Evolutionary conservation across 2,888 invertebrate species (phyloP).

Genomic region (Nycteola revayana): DNA sequence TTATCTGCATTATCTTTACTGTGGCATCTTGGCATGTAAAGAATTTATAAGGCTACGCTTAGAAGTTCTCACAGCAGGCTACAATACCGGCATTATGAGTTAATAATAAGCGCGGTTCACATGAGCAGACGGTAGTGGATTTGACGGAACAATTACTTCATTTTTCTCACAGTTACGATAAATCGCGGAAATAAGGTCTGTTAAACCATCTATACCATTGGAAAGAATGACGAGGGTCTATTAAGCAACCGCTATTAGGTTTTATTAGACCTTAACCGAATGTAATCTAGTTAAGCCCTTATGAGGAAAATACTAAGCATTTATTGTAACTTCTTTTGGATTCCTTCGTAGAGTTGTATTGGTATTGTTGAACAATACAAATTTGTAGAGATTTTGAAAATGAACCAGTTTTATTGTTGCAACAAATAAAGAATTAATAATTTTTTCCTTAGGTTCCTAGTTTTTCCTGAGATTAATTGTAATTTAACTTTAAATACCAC

Average conservation of each 20-base stretch:
- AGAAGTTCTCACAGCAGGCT: constrained; percentile 53
- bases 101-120: constrained; percentile 57
- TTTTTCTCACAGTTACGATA: constrained; percentile 61
- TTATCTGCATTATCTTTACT: constrained; percentile 29
- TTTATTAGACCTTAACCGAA: constrained; percentile 36
- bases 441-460: too few relatives aligned
- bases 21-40: constrained; percentile 26
- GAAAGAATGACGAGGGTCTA: constrained; percentile 27
- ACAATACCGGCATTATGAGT: constrained; percentile 33
- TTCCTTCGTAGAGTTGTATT: too few relatives aligned
- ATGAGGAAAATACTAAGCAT: constrained; percentile 2
- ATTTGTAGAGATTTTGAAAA: too few relatives aligned
- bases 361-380: too few relatives aligned
- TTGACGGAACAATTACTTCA: constrained; percentile 64
- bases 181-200: constrained; percentile 54
- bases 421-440: too few relatives aligned
- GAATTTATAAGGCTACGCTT: constrained; percentile 38
- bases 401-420: too few relatives aligned
- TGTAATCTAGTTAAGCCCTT: constrained; percentile 15
- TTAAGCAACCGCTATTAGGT: constrained; percentile 31
- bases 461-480: too few relatives aligned
- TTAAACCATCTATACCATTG: constrained; percentile 28
- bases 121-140: constrained; percentile 45
- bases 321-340: too few relatives aligned
- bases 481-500: too few relatives aligned